These are phyloP conservation scores for Leptopilina clavipes DNA, from an alignment of 1,140 invertebrate genomes.

Conservation along the genomic window DNA sequence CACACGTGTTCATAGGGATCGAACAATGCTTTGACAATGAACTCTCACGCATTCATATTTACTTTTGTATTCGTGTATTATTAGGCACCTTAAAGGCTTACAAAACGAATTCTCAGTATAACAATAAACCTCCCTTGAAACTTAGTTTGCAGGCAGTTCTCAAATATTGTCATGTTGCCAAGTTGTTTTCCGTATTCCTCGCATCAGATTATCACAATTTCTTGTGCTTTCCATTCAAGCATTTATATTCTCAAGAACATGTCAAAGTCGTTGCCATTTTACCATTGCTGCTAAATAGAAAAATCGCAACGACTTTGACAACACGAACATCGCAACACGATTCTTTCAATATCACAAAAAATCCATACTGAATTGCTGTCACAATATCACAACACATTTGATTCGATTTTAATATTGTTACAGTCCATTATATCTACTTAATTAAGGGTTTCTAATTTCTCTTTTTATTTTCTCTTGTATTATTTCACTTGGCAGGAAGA, in stretches of 20 bases:
- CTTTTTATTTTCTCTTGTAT: neutral
- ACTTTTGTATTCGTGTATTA: constrained; percentile 9
- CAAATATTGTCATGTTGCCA: neutral
- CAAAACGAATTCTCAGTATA: constrained; percentile 25
- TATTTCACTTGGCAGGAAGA: neutral
- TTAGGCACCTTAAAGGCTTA: constrained; percentile 15
- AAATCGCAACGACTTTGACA: too few relatives aligned
- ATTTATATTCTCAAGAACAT: too few relatives aligned
- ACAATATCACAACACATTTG: too few relatives aligned
- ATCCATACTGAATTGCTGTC: too few relatives aligned
- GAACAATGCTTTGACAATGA: constrained; percentile 25
- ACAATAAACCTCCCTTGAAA: neutral
- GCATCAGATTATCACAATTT: too few relatives aligned
- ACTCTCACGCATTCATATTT: constrained; percentile 16
- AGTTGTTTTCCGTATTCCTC: neutral
- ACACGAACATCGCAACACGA: too few relatives aligned
- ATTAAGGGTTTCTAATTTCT: neutral
- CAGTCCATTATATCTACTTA: too few relatives aligned
- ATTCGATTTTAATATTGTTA: too few relatives aligned
- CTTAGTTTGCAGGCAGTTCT: neutral
- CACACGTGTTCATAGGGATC: constrained; percentile 14
- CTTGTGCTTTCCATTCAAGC: too few relatives aligned
- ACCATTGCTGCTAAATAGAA: too few relatives aligned
- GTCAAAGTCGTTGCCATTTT: too few relatives aligned
- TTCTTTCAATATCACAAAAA: too few relatives aligned